Percentiles rank a stretch among this genome's conserved stretches.
phyloP scores from a whole-genome alignment of 2,113 vertebrate genomes.

The Octodon degus region DNA sequence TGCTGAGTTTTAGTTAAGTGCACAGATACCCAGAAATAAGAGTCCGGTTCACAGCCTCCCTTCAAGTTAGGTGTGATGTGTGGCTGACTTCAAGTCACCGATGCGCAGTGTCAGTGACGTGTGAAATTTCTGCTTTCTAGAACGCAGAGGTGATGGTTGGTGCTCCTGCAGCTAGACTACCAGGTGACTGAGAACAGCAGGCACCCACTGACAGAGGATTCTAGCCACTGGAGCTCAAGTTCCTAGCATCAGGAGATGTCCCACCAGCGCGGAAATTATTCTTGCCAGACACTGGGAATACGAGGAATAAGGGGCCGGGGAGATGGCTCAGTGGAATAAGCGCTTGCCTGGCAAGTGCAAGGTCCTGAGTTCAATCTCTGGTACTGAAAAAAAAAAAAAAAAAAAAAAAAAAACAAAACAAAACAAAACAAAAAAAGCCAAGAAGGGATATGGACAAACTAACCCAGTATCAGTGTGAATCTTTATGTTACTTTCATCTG shows the following conservation, averaged over 20 bases:
- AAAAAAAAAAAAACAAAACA: no score
- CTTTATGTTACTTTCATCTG: not conserved
- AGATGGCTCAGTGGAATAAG: no score
- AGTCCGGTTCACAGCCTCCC: not conserved
- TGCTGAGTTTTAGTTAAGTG: not conserved
- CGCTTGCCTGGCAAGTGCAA: no score
- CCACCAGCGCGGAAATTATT: not conserved
- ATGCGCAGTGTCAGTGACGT: not conserved
- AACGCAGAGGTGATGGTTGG: slow-evolving; percentile 3
- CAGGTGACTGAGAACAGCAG: slow-evolving; percentile 6
- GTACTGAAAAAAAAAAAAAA: no score
- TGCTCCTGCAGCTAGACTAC: not conserved
- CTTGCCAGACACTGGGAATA: not conserved
- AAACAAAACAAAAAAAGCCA: no score
- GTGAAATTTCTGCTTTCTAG: not conserved
- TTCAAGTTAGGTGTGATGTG: not conserved
- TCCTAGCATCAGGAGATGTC: not conserved
- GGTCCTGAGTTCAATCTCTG: no score
- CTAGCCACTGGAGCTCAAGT: not conserved
- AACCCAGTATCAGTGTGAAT: not conserved
- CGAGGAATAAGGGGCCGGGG: no score
- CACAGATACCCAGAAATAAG: not conserved
- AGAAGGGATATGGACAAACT: not conserved
- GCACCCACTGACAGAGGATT: not conserved
- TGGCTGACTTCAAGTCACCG: not conserved